Evolutionary conservation across 2,888 invertebrate species (phyloP), one percentile per base, ranked within the genome.

Genomic region (Cenopis cana): DNA sequence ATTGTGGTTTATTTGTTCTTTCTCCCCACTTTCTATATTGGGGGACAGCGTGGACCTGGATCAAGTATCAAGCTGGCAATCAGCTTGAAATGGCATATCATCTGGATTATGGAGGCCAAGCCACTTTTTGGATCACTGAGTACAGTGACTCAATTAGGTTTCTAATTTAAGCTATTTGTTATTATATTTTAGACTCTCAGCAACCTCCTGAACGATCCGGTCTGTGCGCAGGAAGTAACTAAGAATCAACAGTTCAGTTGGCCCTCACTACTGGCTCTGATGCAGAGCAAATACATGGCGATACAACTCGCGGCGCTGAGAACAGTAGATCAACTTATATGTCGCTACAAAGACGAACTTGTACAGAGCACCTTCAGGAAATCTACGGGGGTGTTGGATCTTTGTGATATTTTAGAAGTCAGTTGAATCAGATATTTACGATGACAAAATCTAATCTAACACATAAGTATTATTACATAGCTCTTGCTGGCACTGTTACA

Each of bases 331-430:
- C 89, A 89, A 74, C 79, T 95, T 56, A 87, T 94, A 29, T 86
- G 89, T 57, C 87, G 94, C 20, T 91, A 90, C 69, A 89, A 89
- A 57, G 93, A 94, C 60, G 78, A 85, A n/a, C 80, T 82, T 1
- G 84, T 94, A 24, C 94, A 94, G 79, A 89, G 90, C 74, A 88
- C 88, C 0, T 94, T 95, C 69, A 86, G 90, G 14, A 86, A 87
- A 1, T 93, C 94, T 0, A 91, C 91, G 17, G 94, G 94, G 0
- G 88, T 94, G 38, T 71, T 89, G 75, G 88, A 90, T 74, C 81
- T 94, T 11, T 89, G 94, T 76, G 91, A 93, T 80, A 89, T 94
- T 68, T 82, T 94, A 14, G 93, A 94, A 81, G 94, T 94, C 75
- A 36, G 57, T 67, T 24, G 24, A 24, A 24, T 24, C 2, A 24